These are phyloP conservation scores for Synanthedon vespiformis DNA, from an alignment of 2,888 invertebrate genomes.

Conservation along the genomic window DNA sequence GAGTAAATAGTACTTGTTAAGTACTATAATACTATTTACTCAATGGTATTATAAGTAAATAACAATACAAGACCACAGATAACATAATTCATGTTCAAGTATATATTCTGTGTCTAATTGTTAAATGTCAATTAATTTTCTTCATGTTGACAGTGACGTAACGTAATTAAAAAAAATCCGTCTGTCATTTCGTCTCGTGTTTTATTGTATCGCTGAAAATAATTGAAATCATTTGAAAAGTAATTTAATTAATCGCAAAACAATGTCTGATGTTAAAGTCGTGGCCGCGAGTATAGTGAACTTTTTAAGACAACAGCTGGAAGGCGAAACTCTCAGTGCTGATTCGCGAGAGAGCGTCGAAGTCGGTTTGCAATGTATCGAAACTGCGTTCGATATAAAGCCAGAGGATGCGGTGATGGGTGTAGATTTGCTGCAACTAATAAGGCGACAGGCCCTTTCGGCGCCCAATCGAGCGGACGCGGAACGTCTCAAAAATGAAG, in stretches of 20 bases:
- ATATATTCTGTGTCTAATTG: too few relatives aligned
- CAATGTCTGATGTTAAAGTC: slow-evolving; percentile 52
- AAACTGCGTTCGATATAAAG: slow-evolving; percentile 86
- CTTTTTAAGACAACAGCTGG: slow-evolving; percentile 69
- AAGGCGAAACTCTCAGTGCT: slow-evolving; percentile 47
- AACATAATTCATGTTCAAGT: too few relatives aligned
- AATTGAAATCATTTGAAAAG: slow-evolving; percentile 11
- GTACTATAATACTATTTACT: too few relatives aligned
- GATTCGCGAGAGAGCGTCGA: slow-evolving; percentile 82
- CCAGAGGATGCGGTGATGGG: slow-evolving; percentile 48
- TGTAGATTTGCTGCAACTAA: slow-evolving; percentile 41
- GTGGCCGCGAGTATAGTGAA: slow-evolving; percentile 70
- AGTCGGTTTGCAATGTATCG: slow-evolving; percentile 94
- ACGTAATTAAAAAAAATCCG: neutral
- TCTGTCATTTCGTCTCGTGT: neutral
- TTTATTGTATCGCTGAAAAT: slow-evolving; percentile 21
- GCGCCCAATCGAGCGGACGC: slow-evolving; percentile 73
- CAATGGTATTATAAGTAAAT: too few relatives aligned
- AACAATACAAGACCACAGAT: too few relatives aligned
- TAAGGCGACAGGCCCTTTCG: slow-evolving; percentile 23
- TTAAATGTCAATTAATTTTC: too few relatives aligned
- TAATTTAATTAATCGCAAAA: slow-evolving; percentile 5
- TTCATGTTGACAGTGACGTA: too few relatives aligned
- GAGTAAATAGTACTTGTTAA: too few relatives aligned
- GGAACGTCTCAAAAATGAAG: slow-evolving; percentile 88